Evolutionary conservation across 2,888 invertebrate genomes (phyloP), one percentile per base, ranked within the genome.

Genomic region (Caenorhabditis afra): DNA sequence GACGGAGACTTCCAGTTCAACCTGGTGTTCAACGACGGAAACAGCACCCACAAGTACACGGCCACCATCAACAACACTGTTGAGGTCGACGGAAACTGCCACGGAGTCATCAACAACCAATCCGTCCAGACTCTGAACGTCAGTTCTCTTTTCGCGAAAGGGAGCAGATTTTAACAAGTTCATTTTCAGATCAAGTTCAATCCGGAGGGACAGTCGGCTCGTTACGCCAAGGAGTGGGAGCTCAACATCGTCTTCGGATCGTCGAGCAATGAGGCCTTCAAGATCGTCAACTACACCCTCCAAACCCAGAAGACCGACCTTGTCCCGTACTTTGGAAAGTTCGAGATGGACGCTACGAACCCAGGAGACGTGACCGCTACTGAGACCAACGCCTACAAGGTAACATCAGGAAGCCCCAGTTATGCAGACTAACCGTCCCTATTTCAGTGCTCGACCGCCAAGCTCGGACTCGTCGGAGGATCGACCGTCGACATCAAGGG

Each of bases 401-500:
- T 79, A 49, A 3, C 3, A 12, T n/a, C 37, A n/a, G n/a, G n/a
- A 29, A 3, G 3, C 29, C 29, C 29, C 4, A 7, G 29, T 29
- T 29, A 29, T 29, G 29, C 29, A 7, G 3, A 5, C 7, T 29
- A 29, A 29, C n/a, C 11, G 29, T 37, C 18, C 12, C 5, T 23
- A 47, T 79, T 84, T 59, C 64, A 82, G 64, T 89, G 89, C 81
- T 87, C 87, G 16, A 79, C 82, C 18, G 66, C 85, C 61, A 73
- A 76, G 20, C 84, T 89, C 23, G 75, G 81, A 39, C 84, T 89
- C 29, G 71, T 73, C 39, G 68, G 82, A 49, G 85, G 82, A n/a
- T 85, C 86, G 22, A 61, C 59, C 59, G 57, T 89, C 50, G 73
- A 81, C n/a, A 75, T 89, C 73, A 83, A 82, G 55, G 53, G 75